Evolutionary conservation across 2,797 vertebrate species (phyloP), one percentile per base, ranked within the genome.

Genomic region (Morus bassanus): DNA sequence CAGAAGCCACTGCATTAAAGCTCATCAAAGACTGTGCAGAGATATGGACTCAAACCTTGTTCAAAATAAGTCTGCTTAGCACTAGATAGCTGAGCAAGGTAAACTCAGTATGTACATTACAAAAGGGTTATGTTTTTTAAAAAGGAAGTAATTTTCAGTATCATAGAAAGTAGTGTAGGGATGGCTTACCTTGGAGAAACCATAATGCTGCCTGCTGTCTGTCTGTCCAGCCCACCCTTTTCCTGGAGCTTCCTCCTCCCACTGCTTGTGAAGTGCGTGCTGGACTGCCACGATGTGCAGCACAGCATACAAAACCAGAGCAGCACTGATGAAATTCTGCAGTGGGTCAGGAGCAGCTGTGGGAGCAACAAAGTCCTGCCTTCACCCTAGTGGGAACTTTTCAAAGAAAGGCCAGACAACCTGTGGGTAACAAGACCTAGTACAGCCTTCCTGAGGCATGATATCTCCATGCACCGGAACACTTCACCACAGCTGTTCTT

Each of bases 1-100:
- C 94, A 94, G 80, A 97, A 96, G 63, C 63, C 53, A 46, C 46
- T 96, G 74, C 67, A 57, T 87, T 76, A 81, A 51, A 89, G n/a
- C 70, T 79, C 45, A 72, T 79, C 59, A 67, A 94, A 95, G 92
- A 70, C 77, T 70, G 19, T 80, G 70, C 64, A 85, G 89, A 93
- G 85, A 59, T 81, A 72, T 1, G 57, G 63, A 37, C 82, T 92
- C 65, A 91, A 94, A 88, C 91, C 75, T 93, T 73, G 67, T 91
- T 91, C 61, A 88, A 28, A 96, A 41, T 89, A 95, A 97, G 69
- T 87, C 43, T 92, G 70, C 92, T 97, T 85, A 95, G 91, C 72
- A 7, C 60, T 85, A 79, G 81, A 41, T 30, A 96, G 76, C 48
- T 89, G 91, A 82, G 31, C 43, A 53, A 76, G 45, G 74, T 81